These are phyloP conservation scores for Drosophila tristis DNA, from an alignment of 1,140 invertebrate species.

Conservation along the genomic window DNA sequence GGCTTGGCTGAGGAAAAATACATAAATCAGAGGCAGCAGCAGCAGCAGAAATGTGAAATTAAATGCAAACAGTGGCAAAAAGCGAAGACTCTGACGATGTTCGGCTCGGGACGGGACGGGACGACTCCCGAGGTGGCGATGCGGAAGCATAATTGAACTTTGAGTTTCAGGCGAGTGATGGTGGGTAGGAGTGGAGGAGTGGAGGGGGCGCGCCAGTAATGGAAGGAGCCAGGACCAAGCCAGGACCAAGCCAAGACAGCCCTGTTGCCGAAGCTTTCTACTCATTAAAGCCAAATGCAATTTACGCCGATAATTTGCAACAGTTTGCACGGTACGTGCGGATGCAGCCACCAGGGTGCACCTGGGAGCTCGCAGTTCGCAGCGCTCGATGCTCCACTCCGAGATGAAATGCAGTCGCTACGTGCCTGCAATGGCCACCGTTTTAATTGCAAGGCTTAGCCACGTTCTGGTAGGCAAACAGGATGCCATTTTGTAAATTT, in stretches of 20 bases:
- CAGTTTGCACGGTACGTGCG: slow-evolving; percentile 73
- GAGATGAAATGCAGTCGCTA: slow-evolving; percentile 17
- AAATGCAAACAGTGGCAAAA: slow-evolving; percentile 72
- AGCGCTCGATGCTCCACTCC: too few relatives aligned
- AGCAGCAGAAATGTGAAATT: slow-evolving; percentile 63
- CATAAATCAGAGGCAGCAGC: slow-evolving; percentile 68
- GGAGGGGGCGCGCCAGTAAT: not conserved
- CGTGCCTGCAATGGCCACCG: slow-evolving; percentile 35
- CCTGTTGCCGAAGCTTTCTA: slow-evolving; percentile 11
- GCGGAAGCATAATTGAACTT: slow-evolving; percentile 70
- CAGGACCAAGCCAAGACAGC: slow-evolving; percentile 2
- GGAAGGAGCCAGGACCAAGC: slow-evolving; percentile 1
- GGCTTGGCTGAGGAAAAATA: slow-evolving; percentile 43
- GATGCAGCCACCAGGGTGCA: slow-evolving; percentile 23
- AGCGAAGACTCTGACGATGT: slow-evolving; percentile 8
- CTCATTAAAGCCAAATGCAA: slow-evolving; percentile 68
- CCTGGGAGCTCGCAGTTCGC: not conserved
- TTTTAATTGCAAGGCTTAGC: slow-evolving; percentile 67
- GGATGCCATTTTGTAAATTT: slow-evolving; percentile 63
- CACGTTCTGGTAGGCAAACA: slow-evolving; percentile 34
- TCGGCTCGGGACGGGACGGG: not conserved
- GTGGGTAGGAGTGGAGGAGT: too few relatives aligned
- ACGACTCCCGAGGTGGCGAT: slow-evolving; percentile 1
- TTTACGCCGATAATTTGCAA: slow-evolving; percentile 71
- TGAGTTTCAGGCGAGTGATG: slow-evolving; percentile 18